Evolutionary conservation across 2,888 invertebrate species (phyloP).

Genomic region (Stomorhina lunata): DNA sequence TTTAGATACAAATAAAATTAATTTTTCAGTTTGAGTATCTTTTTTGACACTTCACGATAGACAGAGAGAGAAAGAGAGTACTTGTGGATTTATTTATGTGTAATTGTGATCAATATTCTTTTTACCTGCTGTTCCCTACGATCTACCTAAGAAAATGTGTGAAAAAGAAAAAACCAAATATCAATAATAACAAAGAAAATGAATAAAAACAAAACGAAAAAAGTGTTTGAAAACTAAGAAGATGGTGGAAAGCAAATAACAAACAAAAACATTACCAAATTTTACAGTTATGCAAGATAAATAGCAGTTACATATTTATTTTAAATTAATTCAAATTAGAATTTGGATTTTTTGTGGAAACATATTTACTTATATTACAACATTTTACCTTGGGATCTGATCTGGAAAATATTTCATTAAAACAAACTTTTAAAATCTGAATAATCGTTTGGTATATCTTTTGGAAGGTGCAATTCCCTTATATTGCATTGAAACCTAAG

Average conservation of each 20-base stretch:
- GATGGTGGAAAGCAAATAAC: conserved; percentile 23
- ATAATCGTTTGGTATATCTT: too few species aligned
- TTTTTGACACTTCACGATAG: not conserved
- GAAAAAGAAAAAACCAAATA: conserved; percentile 63
- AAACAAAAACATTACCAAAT: conserved; percentile 46
- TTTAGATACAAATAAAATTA: conserved; percentile 13
- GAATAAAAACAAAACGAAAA: conserved; percentile 48
- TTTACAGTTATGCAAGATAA: conserved; percentile 22
- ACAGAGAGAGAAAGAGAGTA: conserved; percentile 11
- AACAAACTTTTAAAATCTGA: too few species aligned
- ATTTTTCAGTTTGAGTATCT: not conserved
- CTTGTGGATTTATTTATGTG: not conserved
- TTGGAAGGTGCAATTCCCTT: too few species aligned
- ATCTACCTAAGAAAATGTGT: conserved; percentile 64
- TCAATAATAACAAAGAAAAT: conserved; percentile 39
- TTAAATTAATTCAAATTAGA: not conserved
- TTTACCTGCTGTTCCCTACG: conserved; percentile 49
- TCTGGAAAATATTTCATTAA: too few species aligned
- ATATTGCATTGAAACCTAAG: too few species aligned
- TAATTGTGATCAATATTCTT: not conserved
- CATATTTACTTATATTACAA: too few species aligned
- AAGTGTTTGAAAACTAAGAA: not conserved
- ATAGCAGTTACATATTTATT: conserved; percentile 22
- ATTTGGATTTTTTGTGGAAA: not conserved
- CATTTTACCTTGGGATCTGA: too few species aligned